Conservation (phyloP, 1,140 invertebrate genomes). For the Pseudomyrmex sp. region DNA sequence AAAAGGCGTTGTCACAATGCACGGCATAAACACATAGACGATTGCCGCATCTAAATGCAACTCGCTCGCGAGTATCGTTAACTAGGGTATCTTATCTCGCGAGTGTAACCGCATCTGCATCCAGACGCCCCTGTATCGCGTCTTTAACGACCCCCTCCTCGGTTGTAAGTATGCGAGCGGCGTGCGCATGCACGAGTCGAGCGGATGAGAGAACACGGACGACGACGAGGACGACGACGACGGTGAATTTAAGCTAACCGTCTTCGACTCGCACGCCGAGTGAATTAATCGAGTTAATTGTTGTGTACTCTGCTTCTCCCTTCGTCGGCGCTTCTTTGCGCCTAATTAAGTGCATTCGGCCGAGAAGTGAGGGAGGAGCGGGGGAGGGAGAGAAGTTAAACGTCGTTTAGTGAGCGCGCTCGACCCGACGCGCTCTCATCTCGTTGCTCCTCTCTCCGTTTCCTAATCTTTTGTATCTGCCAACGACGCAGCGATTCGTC, state of each 20-base stretch:
- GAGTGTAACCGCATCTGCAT: slow-evolving; percentile 56
- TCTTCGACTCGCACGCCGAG: slow-evolving; percentile 70
- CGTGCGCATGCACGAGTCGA: slow-evolving; percentile 18
- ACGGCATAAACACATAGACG: slow-evolving; percentile 14
- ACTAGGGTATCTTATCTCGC: slow-evolving; percentile 55
- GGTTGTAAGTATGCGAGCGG: slow-evolving; percentile 29
- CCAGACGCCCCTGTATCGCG: slow-evolving; percentile 42
- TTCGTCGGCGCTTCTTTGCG: slow-evolving; percentile 67
- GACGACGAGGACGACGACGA: slow-evolving; percentile 23
- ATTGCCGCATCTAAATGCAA: slow-evolving; percentile 36
- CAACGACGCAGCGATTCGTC: slow-evolving; percentile 58
- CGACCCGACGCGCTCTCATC: slow-evolving; percentile 14
- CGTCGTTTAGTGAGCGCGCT: slow-evolving; percentile 53
- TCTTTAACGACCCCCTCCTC: slow-evolving; percentile 40
- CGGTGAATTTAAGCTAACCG: slow-evolving; percentile 67
- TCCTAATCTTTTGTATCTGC: slow-evolving; percentile 48
- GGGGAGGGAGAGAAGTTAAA: slow-evolving; percentile 60
- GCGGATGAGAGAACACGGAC: slow-evolving; percentile 4
- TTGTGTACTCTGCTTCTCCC: slow-evolving; percentile 64
- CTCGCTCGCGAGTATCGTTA: slow-evolving; percentile 38
- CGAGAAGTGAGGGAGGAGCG: background rate
- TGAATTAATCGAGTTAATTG: slow-evolving; percentile 75
- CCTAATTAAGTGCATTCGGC: slow-evolving; percentile 70
- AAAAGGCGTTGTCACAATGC: background rate
- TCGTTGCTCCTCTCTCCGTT: slow-evolving; percentile 18